Evolutionary conservation across 2,888 invertebrate species (phyloP), one percentile per base, ranked within the genome.

Genomic region (Odontomyia ornata): DNA sequence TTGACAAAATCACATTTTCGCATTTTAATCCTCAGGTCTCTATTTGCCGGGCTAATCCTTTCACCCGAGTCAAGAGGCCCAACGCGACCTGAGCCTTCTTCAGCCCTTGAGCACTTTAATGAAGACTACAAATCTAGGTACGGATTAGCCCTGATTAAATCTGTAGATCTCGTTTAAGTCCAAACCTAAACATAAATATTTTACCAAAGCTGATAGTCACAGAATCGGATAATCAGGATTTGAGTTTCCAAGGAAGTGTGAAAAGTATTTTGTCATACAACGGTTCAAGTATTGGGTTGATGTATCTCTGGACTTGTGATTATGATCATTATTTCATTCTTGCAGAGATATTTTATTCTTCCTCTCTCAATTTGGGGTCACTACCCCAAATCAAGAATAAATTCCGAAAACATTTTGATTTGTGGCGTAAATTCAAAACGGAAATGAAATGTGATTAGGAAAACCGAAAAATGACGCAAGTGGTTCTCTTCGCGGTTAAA

Each of bases 171-270:
- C 47, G 30, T 73, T 60, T 57, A 73, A 73, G 60, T 60, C 73
- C 36, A 57, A 36, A 36, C 73, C 36, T 73, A 73, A 57, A 57
- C 73, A 30, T 73, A 73, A 73, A 73, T 73, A 73, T 73, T 73
- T 73, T 57, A 30, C 73, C 60, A 73, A 73, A 73, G 60, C 73
- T 21, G 60, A 60, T 60, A 23, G 47, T 30, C 60, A 36, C 57
- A 73, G 57, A 5, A 73, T 28, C 27, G 23, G 73, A 73, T 73
- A 47, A 69, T 60, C 60, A 1, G 57, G 57, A 30, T 30, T 56
- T 56, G 23, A 71, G 25, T 71, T 71, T 71, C 56, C 57, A 2
- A 28, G 18, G 21, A 43, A 67, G 18, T 28, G 64, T 30, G 18
- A 13, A n/a, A 2, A 18, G 64, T 11, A 64, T 30, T 64, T 52